Percentiles rank a stretch among this genome's conserved stretches.
Conservation (phyloP, 2,113 vertebrate genomes). For the Gadus chalcogrammus region DNA sequence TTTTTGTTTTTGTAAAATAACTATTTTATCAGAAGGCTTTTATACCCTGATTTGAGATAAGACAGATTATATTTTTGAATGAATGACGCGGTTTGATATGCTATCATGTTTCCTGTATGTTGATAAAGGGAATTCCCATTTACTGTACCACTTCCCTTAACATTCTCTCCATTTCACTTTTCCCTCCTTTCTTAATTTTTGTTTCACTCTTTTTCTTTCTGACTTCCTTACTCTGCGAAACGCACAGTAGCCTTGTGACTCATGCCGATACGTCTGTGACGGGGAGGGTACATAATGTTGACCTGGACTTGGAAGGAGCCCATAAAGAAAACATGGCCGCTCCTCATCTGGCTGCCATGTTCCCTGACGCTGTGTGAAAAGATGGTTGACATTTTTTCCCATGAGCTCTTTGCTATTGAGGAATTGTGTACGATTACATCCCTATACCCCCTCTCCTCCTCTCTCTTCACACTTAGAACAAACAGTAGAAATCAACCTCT, state of each 20-base stretch:
- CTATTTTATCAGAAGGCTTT: no score
- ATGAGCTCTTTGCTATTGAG: no score
- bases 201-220: background rate
- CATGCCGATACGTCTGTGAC: background rate
- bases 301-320: constrained; percentile 13
- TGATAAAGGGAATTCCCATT: no score
- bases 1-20: no score
- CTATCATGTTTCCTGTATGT: no score
- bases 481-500: no score
- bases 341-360: background rate
- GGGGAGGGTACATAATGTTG: background rate
- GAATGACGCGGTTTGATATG: no score
- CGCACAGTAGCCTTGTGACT: background rate
- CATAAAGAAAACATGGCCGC: background rate
- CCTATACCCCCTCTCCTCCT: background rate
- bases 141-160: no score
- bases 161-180: background rate
- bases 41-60: no score
- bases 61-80: no score
- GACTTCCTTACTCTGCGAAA: background rate
- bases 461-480: background rate
- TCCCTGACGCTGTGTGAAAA: background rate
- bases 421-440: no score
- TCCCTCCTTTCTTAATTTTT: background rate
- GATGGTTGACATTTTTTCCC: no score